Conservation (phyloP, 1,140 invertebrate species). For the Pissodes strobi region DNA sequence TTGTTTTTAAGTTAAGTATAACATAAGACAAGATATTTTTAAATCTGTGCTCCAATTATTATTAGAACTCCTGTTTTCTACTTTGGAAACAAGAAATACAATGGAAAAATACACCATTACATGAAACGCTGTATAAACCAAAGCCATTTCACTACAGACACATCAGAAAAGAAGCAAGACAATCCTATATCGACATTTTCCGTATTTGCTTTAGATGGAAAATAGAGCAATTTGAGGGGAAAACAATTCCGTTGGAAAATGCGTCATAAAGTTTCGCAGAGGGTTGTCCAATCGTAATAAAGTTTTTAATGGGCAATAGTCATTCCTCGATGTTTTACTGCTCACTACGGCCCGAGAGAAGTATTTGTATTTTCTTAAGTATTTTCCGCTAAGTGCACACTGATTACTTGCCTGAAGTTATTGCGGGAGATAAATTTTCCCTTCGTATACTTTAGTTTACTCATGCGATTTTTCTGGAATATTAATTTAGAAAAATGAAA, state of each 20-base stretch:
- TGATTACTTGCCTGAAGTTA: conserved; percentile 25
- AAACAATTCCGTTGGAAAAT: conserved; percentile 36
- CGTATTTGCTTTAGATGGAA: conserved; percentile 21
- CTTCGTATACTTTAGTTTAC: neutral
- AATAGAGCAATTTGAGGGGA: conserved; percentile 28
- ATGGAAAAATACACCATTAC: neutral
- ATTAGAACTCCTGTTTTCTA: too few species aligned
- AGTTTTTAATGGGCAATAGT: conserved; percentile 36
- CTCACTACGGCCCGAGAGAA: conserved; percentile 25
- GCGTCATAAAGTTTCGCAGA: conserved; percentile 29
- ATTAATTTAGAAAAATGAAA: neutral
- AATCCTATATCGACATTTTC: conserved; percentile 6
- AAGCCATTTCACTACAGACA: neutral
- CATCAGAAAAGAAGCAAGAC: neutral
- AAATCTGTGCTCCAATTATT: too few species aligned
- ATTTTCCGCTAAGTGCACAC: conserved; percentile 36
- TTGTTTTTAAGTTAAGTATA: too few species aligned
- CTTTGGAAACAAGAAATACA: too few species aligned
- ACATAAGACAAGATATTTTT: neutral
- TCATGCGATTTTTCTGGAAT: conserved; percentile 3
- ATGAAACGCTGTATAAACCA: neutral
- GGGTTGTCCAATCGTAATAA: conserved; percentile 41
- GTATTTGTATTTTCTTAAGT: conserved; percentile 37
- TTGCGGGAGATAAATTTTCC: conserved; percentile 6
- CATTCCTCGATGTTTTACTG: conserved; percentile 37